Percentiles rank a stretch among this genome's conserved stretches.
Conservation (phyloP, 2,113 vertebrate species). For the Epinephelus cyanopodus region DNA sequence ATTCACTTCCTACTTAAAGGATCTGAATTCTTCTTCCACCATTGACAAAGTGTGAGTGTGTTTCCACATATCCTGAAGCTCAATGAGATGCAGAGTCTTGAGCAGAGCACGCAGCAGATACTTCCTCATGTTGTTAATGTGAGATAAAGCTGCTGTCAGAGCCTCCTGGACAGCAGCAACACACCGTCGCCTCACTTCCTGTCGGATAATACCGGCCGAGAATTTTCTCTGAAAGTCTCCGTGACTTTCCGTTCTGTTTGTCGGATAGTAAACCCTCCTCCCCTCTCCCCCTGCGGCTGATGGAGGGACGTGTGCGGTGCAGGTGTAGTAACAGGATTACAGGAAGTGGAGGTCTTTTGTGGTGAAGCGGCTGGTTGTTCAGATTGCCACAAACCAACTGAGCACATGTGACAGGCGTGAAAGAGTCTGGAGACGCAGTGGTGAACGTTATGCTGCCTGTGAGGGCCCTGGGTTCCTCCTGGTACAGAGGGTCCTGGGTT, state of each 20-base stretch:
- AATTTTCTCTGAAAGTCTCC: neutral
- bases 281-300: neutral
- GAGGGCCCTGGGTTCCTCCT: no score
- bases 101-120: neutral
- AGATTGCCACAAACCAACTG: neutral
- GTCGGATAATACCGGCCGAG: neutral
- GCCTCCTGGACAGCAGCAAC: neutral
- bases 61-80: neutral
- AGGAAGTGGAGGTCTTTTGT: neutral
- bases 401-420: no score
- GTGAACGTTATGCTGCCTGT: no score
- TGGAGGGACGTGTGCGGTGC: conserved; percentile 5
- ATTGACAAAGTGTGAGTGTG: neutral
- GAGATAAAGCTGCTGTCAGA: neutral
- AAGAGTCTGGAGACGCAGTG: no score
- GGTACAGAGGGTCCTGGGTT: no score
- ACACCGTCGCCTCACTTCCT: neutral
- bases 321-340: conserved; percentile 55
- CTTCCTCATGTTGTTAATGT: neutral
- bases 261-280: neutral
- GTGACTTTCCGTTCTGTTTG: conserved; percentile 31
- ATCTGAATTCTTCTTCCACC: neutral
- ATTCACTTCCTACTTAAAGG: neutral
- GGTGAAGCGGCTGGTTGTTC: neutral
- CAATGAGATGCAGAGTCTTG: neutral